Base-by-base conservation (phyloP, 2,113 vertebrate genomes). In the Callithrix jacchus region DNA sequence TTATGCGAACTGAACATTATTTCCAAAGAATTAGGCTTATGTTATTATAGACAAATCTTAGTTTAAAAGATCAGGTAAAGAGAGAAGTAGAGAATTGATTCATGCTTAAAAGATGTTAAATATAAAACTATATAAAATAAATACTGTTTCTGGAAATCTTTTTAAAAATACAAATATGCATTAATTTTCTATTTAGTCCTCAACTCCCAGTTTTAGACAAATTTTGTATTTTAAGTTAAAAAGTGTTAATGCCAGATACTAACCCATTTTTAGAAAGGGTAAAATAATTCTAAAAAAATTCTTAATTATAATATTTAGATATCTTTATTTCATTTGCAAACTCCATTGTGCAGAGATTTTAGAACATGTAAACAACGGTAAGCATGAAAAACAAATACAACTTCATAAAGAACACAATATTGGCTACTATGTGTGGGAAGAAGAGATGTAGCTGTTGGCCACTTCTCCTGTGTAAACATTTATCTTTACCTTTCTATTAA, bases 11-110 rank as follows among this genome's bases (percentile, higher is more conserved):
- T 98, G 98, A 99, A 99, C 98, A 98, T 99, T 99, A 98, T 99
- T 99, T 99, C 98, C 99, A 99, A 99, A 99, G 99, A 99, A 99
- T 99, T 99, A 99, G 98, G 98, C 98, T 98, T 99, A 98, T 98
- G 98, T 98, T 98, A 98, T 98, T 99, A 98, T 98, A 99, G 99
- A 98, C 98, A 98, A 99, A 98, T 98, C 93, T 4, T 98, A 98
- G 97, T 98, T 96, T 98, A 95, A 99, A 99, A 98, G 97, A 98
- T 98, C 97, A 98, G 96, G 97, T 98, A 97, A 23, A 68, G 20
- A 61, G 85, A 92, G 23, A 82, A 71, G 42, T 52, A 77, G 52
- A 86, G 61, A 96, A 89, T 10, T 76, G 52, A 81, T 88, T 87
- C 61, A 47, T 47, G n/a, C 42, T 91, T 61, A 68, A 94, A 45